These are phyloP conservation scores for Meloe dianella DNA, from an alignment of 2,888 invertebrate species.

Conservation along the genomic window DNA sequence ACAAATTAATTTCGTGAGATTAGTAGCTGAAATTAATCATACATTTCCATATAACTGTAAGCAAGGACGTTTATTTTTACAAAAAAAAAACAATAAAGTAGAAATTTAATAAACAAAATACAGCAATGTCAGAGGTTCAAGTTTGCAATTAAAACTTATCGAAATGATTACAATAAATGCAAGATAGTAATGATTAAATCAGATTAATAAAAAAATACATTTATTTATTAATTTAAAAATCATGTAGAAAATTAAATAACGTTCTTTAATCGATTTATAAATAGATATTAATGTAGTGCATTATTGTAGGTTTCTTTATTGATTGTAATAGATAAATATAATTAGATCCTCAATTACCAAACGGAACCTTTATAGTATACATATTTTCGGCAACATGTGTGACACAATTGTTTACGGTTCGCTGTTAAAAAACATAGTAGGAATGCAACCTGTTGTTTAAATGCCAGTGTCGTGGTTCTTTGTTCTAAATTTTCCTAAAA, in stretches of 20 bases:
- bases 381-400: neutral
- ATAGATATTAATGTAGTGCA: too few relatives aligned
- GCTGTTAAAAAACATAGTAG: neutral
- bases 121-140: neutral
- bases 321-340: neutral
- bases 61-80: constrained; percentile 6
- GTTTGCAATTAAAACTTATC: neutral
- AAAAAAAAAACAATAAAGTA: neutral
- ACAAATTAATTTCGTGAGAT: neutral
- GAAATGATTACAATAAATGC: neutral
- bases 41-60: neutral
- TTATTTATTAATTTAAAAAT: too few relatives aligned
- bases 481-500: neutral
- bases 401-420: neutral
- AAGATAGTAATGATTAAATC: neutral
- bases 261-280: too few relatives aligned
- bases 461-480: neutral
- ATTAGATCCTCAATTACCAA: too few relatives aligned
- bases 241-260: too few relatives aligned
- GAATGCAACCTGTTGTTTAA: neutral
- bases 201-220: too few relatives aligned
- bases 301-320: neutral
- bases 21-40: neutral
- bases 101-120: neutral
- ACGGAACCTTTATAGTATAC: too few relatives aligned